Evolutionary conservation across 2,797 vertebrate genomes (phyloP), one percentile per base, ranked within the genome.

Genomic region (Loriculus beryllinus): DNA sequence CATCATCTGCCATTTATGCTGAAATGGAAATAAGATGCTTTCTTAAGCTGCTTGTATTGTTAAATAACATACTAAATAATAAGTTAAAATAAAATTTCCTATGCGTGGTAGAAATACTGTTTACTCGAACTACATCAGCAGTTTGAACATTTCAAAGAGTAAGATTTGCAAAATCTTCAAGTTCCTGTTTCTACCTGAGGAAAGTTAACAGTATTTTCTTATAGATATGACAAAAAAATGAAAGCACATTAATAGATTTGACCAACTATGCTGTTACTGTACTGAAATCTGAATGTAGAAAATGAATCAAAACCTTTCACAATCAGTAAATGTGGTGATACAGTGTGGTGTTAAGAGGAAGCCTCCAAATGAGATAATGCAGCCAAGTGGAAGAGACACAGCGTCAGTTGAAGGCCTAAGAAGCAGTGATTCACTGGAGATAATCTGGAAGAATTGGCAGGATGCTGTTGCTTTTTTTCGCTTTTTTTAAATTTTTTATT

Each of bases 11-110:
- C 45, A 40, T 81, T 77, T 88, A 78, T 60, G 71, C 42, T 88
- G 87, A 78, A 92, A 47, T 75, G n/a, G 69, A 85, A 95, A 87
- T 84, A 85, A 77, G 35, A 71, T 54, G 52, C 15, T 81, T 91
- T 91, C 65, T 40, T 37, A 57, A 75, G 7, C 10, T 54, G 22
- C 20, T 70, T 62, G 12, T 79, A 9, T 88, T 75, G 42, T 84
- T 83, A 81, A 87, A 67, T 67, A 80, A 51, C 52, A 49, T 2
- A 1, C 40, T 48, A 63, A 96, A 71, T 71, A 83, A 62, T 63
- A 85, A 3, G 11, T 49, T 90, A 37, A 92, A 89, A 47, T 54
- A 56, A 80, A 45, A 54, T 85, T 56, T 88, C 22, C 15, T 14
- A 13, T 86, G 42, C 39, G 83, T 59, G 65, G 26, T 19, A 43